Evolutionary conservation across 1,140 invertebrate species (phyloP).

Genomic region (Coenobita brevimanus): DNA sequence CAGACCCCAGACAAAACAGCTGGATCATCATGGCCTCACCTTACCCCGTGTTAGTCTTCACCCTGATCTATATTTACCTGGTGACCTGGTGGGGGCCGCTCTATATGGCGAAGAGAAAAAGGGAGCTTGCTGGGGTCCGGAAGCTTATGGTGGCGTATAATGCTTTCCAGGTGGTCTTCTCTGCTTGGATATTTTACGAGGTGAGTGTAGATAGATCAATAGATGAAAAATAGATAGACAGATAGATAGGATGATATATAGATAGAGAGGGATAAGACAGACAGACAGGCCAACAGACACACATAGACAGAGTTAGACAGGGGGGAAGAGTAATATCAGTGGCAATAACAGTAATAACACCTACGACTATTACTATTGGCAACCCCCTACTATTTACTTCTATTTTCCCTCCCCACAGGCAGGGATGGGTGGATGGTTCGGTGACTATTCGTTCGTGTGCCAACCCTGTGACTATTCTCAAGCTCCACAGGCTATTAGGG

Average conservation of each 20-base stretch:
- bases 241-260: no score
- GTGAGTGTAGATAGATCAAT: not conserved
- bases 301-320: no score
- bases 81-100: slow-evolving; percentile 33
- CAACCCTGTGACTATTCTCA: slow-evolving; percentile 63
- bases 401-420: no score
- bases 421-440: slow-evolving; percentile 64
- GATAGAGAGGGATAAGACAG: no score
- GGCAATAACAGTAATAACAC: no score
- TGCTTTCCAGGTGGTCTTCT: slow-evolving; percentile 43
- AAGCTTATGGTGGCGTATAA: slow-evolving; percentile 40
- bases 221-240: no score
- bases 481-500: slow-evolving; percentile 33
- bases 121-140: slow-evolving; percentile 22
- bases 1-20: slow-evolving; percentile 11
- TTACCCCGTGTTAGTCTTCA: slow-evolving; percentile 10
- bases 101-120: not conserved
- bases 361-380: no score
- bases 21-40: slow-evolving; percentile 32
- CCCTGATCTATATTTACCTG: not conserved
- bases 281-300: no score
- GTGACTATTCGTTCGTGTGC: slow-evolving; percentile 53
- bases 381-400: no score
- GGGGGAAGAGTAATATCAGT: no score
- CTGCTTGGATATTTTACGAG: slow-evolving; percentile 33